Base-by-base conservation (phyloP, 2,113 vertebrate genomes). In the Lates calcarifer region DNA sequence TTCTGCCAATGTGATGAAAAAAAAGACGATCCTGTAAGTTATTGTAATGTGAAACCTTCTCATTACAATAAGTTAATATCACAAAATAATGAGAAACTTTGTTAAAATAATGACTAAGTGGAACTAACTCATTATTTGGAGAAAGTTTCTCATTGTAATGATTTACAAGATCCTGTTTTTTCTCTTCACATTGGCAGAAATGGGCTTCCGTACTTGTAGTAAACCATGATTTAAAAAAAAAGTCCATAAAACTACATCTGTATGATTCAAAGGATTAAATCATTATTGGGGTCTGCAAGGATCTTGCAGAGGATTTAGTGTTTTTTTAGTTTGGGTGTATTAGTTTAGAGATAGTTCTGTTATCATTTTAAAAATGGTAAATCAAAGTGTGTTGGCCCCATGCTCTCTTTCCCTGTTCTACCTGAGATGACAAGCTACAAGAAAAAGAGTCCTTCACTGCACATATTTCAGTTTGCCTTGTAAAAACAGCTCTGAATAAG, bases 391-490 rank as follows among this genome's bases (percentile, higher is more conserved):
- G 26, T 17, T 41, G 61, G 35, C 61, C n/a, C 14, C 61, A 17
- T 4, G 37, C 61, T 63, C 37, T 43, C 1, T 28, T 5, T 64
- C 37, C 37, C 24, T 64, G n/a, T 55, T 75, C 63, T 12, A 15
- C 41, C 26, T 45, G 41, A 31, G 12, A 47, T 22, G 41, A 47
- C 49, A n/a, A 5, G 17, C 37, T 60, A 11, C 15, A 3, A 22
- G 12, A 29, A 39, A 49, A 62, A 24, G 81, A 65, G 53, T 66
- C 43, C 37, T 60, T 75, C n/a, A 75, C 22, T 18, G 14, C 6
- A 5, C 20, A 37, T 31, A 69, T 87, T 70, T 39, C 39, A 80
- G 69, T 85, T 84, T 73, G 39, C 51, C 24, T 80, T 53, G 24
- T 71, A 56, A 56, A 69, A 72, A 60, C 41, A 45, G 14, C 43